Conservation (phyloP, 2,888 invertebrate genomes). For the Drosophila eohydei region DNA sequence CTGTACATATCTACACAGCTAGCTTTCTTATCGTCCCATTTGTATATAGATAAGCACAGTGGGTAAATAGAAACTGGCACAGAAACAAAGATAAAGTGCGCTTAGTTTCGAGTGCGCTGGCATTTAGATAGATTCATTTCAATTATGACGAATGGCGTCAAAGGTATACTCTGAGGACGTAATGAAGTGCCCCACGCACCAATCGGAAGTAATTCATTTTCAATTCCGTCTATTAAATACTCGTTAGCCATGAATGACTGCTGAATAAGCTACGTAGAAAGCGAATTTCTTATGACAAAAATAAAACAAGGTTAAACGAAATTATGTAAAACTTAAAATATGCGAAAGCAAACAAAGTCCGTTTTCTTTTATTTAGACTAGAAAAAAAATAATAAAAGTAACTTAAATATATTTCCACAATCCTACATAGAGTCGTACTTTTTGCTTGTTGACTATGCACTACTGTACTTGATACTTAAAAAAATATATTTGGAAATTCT, state of each 20-base stretch:
- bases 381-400: neutral
- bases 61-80: slow-evolving; percentile 42
- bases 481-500: slow-evolving; percentile 4
- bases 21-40: slow-evolving; percentile 39
- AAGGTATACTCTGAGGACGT: slow-evolving; percentile 15
- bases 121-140: slow-evolving; percentile 48
- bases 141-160: slow-evolving; percentile 65
- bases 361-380: neutral
- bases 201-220: slow-evolving; percentile 18
- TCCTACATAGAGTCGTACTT: neutral
- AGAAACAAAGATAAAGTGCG: slow-evolving; percentile 51
- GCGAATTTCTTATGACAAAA: neutral
- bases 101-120: slow-evolving; percentile 46
- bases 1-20: slow-evolving; percentile 17
- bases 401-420: neutral
- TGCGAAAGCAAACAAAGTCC: neutral
- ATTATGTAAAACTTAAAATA: neutral
- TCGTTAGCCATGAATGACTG: slow-evolving; percentile 13
- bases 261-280: neutral
- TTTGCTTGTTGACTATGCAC: slow-evolving; percentile 1
- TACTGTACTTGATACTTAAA: slow-evolving; percentile 11
- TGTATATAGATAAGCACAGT: slow-evolving; percentile 41
- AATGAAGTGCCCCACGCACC: slow-evolving; percentile 13
- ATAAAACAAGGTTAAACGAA: neutral
- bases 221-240: slow-evolving; percentile 34